Evolutionary conservation across 2,797 vertebrate species (phyloP).

Genomic region (Thaleichthys pacificus): DNA sequence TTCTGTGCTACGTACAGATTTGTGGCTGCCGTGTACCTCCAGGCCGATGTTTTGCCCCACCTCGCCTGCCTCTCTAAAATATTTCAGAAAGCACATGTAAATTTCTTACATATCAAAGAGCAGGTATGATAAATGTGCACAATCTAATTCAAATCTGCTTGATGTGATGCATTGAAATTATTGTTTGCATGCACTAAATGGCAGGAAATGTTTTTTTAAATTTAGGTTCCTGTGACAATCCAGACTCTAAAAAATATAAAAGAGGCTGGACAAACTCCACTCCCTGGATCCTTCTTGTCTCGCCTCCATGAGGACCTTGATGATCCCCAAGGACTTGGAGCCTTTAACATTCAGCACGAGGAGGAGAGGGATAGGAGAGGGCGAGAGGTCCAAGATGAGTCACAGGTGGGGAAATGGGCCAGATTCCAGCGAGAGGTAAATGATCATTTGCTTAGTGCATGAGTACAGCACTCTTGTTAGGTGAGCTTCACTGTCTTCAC

Average conservation of each 20-base stretch:
- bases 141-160: too few species aligned
- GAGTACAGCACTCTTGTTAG: too few species aligned
- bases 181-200: background rate
- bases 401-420: background rate
- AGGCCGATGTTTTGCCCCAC: conserved; percentile 27
- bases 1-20: conserved; percentile 16
- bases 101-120: conserved; percentile 19
- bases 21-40: conserved; percentile 20
- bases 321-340: conserved; percentile 5
- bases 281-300: conserved; percentile 24
- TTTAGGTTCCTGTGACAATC: conserved; percentile 15
- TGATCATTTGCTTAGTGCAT: too few species aligned
- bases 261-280: conserved; percentile 18
- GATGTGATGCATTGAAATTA: background rate
- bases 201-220: background rate
- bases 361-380: conserved; percentile 1
- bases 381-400: too few species aligned
- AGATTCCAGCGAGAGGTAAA: too few species aligned
- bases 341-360: background rate
- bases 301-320: conserved; percentile 17
- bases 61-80: conserved; percentile 18
- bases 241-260: conserved; percentile 4
- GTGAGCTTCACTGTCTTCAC: too few species aligned
- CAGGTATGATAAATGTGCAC: background rate
- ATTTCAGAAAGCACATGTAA: conserved; percentile 17